A percentile compares a stretch with the other conserved stretches of the same genome.
Conservation (phyloP, 1,140 invertebrate genomes). For the Wasmannia auropunctata region DNA sequence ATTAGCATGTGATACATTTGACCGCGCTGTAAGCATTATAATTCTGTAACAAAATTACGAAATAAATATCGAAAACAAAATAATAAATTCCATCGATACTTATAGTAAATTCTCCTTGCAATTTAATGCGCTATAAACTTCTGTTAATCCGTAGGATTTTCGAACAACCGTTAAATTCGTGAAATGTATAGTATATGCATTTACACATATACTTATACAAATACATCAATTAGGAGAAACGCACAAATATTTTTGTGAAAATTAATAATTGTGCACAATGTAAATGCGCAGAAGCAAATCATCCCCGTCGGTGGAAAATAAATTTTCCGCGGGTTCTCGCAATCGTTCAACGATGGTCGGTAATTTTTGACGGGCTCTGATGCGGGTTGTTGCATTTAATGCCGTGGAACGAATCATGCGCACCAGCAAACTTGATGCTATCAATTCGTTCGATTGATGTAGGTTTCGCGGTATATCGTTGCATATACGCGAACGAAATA, state of each 20-base stretch:
- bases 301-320: conserved; percentile 22
- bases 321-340: conserved; percentile 42
- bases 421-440: conserved; percentile 61
- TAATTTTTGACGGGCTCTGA: conserved; percentile 34
- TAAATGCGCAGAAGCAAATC: neutral
- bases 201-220: neutral
- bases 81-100: neutral
- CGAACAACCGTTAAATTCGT: neutral
- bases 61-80: neutral
- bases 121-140: conserved; percentile 12
- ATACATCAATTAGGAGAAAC: conserved; percentile 2
- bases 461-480: conserved; percentile 3
- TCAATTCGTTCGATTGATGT: conserved; percentile 66
- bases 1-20: neutral
- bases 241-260: neutral
- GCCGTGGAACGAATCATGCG: conserved; percentile 61
- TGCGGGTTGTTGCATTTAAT: conserved; percentile 62
- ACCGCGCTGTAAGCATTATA: neutral
- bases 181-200: neutral
- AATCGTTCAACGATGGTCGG: conserved; percentile 29
- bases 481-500: conserved; percentile 37
- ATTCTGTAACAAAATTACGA: neutral
- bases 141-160: neutral
- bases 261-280: conserved; percentile 20
- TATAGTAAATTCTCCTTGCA: neutral